These are phyloP conservation scores for Stegostoma tigrinum DNA, from an alignment of 2,113 vertebrate genomes.

Conservation along the genomic window DNA sequence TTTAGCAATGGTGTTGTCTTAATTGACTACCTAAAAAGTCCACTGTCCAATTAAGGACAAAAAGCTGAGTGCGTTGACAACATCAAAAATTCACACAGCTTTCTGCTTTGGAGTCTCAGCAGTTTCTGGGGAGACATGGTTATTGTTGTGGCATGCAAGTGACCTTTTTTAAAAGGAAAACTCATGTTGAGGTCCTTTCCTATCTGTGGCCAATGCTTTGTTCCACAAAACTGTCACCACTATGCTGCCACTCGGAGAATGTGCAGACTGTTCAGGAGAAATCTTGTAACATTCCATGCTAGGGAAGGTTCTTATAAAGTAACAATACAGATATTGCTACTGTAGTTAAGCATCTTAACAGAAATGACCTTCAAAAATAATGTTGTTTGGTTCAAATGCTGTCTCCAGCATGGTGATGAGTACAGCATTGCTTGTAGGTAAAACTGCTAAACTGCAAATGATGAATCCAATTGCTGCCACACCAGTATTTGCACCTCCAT, in stretches of 20 bases:
- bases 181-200: background rate
- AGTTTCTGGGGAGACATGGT: no score
- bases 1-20: no score
- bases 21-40: no score
- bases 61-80: no score
- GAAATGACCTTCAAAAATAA: background rate
- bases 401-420: background rate
- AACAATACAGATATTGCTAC: background rate
- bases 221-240: background rate
- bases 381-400: background rate
- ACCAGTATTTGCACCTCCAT: background rate
- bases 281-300: background rate
- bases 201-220: background rate
- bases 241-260: background rate
- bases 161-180: no score
- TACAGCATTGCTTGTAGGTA: background rate
- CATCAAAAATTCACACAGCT: no score
- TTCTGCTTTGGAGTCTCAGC: no score
- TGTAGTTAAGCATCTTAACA: background rate
- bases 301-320: background rate
- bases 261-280: background rate
- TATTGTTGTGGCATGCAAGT: no score
- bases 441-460: background rate
- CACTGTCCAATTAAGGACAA: no score
- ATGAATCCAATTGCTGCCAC: background rate